A percentile compares a stretch with the other conserved stretches of the same genome.
phyloP scores from a whole-genome alignment of 1,140 invertebrate genomes.

The Aethina tumida region DNA sequence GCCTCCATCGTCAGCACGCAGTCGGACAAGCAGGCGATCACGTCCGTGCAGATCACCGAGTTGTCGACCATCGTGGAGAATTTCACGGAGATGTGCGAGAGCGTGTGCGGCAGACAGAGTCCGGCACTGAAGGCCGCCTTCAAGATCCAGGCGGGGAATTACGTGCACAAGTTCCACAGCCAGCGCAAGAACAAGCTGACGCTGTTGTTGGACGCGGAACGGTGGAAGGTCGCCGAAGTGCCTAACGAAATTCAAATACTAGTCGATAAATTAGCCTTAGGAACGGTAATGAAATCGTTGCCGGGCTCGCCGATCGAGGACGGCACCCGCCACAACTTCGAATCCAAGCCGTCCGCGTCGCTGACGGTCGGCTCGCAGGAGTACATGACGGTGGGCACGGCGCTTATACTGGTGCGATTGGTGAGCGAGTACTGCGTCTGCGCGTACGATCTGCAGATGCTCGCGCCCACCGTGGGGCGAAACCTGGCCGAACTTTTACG shows the following conservation, averaged over 20 bases:
- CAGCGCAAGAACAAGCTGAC: constrained; percentile 79
- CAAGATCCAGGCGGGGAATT: constrained; percentile 81
- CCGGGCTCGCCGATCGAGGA: constrained; percentile 25
- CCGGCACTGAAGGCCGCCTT: constrained; percentile 72
- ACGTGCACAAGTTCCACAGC: constrained; percentile 84
- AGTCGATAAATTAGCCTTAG: constrained; percentile 58
- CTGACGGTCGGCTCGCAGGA: constrained; percentile 70
- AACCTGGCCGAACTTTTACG: constrained; percentile 80
- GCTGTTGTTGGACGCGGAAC: constrained; percentile 77
- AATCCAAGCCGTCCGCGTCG: constrained; percentile 35
- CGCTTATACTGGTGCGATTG: constrained; percentile 77
- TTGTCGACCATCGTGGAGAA: constrained; percentile 68
- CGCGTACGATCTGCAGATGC: constrained; percentile 52
- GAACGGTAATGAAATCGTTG: constrained; percentile 32
- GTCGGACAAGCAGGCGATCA: constrained; percentile 56
- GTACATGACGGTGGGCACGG: constrained; percentile 76
- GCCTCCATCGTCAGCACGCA: constrained; percentile 74
- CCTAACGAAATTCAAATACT: constrained; percentile 76
- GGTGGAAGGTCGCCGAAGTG: constrained; percentile 91
- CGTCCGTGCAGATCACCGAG: constrained; percentile 65
- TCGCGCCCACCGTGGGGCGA: constrained; percentile 58
- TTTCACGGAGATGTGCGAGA: constrained; percentile 67
- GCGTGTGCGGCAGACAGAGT: constrained; percentile 68
- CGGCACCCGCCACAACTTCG: constrained; percentile 15
- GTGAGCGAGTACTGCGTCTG: constrained; percentile 84